These are phyloP conservation scores for Microtus oregoni DNA, from an alignment of 2,113 vertebrate genomes.

Conservation along the genomic window DNA sequence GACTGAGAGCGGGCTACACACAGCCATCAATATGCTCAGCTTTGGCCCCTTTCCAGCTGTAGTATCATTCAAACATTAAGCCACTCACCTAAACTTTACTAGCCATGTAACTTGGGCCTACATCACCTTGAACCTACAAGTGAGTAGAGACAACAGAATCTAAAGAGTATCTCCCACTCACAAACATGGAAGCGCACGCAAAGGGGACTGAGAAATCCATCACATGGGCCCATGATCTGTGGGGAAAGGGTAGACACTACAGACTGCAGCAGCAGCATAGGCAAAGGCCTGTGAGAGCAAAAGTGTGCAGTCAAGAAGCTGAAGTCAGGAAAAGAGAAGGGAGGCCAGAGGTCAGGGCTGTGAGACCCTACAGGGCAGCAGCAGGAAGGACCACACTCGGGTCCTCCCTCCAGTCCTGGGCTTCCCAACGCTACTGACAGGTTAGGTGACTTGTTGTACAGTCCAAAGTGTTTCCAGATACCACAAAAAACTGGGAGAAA, in stretches of 20 bases:
- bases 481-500: neutral
- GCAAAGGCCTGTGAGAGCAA: neutral
- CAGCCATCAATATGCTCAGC: neutral
- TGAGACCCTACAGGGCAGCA: neutral
- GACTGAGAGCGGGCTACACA: no score
- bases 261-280: neutral
- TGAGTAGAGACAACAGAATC: neutral
- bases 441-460: neutral
- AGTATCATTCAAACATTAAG: neutral
- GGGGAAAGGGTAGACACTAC: neutral
- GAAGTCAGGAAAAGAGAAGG: neutral
- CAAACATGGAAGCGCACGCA: neutral
- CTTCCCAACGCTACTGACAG: neutral
- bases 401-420: neutral
- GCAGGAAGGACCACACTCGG: neutral
- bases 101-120: neutral
- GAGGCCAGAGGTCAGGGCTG: neutral
- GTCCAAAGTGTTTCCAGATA: neutral
- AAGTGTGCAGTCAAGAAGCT: neutral
- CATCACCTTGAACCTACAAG: neutral
- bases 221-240: neutral
- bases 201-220: neutral
- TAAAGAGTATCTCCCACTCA: neutral
- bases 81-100: neutral
- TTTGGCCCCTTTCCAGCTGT: neutral